A percentile compares a stretch with the other conserved stretches of the same genome.
These are phyloP conservation scores for Xiphorhynchus elegans DNA, from an alignment of 2,113 vertebrate species.

Conservation along the genomic window DNA sequence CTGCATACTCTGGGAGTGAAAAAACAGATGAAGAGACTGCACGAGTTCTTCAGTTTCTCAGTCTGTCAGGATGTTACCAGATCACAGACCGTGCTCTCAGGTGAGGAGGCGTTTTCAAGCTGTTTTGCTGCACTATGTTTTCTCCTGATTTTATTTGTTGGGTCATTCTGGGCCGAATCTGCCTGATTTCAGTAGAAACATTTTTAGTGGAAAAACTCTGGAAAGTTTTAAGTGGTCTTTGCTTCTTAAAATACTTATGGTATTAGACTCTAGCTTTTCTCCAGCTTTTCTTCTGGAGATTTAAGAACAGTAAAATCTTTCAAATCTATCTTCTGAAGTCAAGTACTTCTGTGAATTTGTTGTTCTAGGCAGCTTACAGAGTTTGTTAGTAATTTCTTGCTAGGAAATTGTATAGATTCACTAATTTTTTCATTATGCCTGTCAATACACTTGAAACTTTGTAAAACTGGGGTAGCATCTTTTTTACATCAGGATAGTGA, in stretches of 20 bases:
- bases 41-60: slow-evolving; percentile 90
- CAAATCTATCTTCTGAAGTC: background rate
- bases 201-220: background rate
- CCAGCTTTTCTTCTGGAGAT: background rate
- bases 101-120: slow-evolving; percentile 69
- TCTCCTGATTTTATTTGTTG: background rate
- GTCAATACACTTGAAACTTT: background rate
- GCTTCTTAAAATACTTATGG: background rate
- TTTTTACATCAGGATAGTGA: background rate
- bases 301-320: background rate
- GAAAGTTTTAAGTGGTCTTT: background rate
- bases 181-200: background rate
- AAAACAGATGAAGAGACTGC: slow-evolving; percentile 79
- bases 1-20: slow-evolving; percentile 72
- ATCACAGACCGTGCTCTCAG: slow-evolving; percentile 94
- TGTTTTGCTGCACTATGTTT: background rate
- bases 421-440: background rate
- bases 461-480: background rate
- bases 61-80: slow-evolving; percentile 95
- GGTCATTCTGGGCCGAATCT: background rate
- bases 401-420: background rate
- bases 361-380: background rate
- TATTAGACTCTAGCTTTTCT: background rate
- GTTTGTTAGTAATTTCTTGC: background rate
- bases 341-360: background rate